phyloP scores from a whole-genome alignment of 2,888 invertebrate species.

The Hypomecis atomaria region DNA sequence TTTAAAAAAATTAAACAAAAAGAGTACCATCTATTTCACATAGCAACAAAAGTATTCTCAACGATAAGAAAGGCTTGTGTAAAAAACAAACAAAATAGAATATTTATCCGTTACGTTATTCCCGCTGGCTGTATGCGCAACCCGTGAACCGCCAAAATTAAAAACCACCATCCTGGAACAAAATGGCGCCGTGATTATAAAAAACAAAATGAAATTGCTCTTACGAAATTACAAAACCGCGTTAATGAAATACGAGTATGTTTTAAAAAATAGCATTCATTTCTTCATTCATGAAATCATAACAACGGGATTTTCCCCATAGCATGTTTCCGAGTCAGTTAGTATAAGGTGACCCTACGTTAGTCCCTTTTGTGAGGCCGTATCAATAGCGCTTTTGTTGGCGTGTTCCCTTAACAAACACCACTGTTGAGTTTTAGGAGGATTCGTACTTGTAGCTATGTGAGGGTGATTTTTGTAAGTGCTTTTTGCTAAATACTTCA shows the following conservation, averaged over 20 bases:
- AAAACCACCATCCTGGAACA: constrained; percentile 13
- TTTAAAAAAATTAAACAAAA: too few relatives aligned
- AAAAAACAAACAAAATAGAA: neutral
- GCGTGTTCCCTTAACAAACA: constrained; percentile 32
- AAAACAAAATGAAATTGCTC: constrained; percentile 15
- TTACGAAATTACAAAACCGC: constrained; percentile 19
- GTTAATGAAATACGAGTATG: constrained; percentile 10
- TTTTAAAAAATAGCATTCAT: constrained; percentile 18
- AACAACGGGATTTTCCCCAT: constrained; percentile 17
- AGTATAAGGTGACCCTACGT: constrained; percentile 34
- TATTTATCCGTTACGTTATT: neutral
- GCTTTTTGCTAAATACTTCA: constrained; percentile 1
- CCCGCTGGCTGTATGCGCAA: constrained; percentile 1
- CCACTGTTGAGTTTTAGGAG: constrained; percentile 20
- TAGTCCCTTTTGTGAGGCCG: constrained; percentile 25
- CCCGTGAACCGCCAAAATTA: constrained; percentile 10
- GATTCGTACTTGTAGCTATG: constrained; percentile 17
- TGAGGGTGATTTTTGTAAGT: constrained; percentile 7
- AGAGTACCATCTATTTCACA: too few relatives aligned
- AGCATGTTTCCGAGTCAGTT: constrained; percentile 32
- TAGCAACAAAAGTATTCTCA: too few relatives aligned
- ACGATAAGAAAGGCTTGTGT: neutral
- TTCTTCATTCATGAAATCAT: constrained; percentile 19
- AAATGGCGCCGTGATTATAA: constrained; percentile 14
- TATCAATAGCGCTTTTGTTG: constrained; percentile 33